Evolutionary conservation across 1,140 invertebrate genomes (phyloP), one percentile per base, ranked within the genome.

Genomic region (Eupeodes corollae): DNA sequence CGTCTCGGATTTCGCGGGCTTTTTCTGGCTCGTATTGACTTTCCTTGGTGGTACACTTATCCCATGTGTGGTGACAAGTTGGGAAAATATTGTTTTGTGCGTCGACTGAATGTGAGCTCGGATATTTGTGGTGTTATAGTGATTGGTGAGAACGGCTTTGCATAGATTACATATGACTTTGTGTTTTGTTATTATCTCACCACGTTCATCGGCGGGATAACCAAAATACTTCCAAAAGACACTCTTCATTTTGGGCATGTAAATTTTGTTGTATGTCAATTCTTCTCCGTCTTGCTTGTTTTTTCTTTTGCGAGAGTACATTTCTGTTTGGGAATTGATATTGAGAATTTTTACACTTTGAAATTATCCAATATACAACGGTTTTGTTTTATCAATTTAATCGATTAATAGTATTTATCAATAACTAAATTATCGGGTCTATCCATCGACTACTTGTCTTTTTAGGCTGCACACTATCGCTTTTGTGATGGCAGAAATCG

Each of bases 161-260:
- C 78, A 80, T 1, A 80, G 51, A 33, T 76, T 72, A 47, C 78
- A 80, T 13, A 80, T 73, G 10, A 80, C 78, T 54, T 77, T 79
- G 5, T 76, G 67, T 66, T 76, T 79, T n/a, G 77, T 79, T 3
- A 80, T 59, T 47, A 80, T 78, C 46, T 74, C 72, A 35, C 77
- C 75, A 33, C 76, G 70, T 15, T 78, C 75, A 35, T 73, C 74
- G 0, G 77, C 78, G 38, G 78, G 78, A 63, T 80, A 80, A 13
- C 78, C 78, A 60, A 79, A 80, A 56, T 76, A 78, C 52, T 77
- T 78, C 78, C 78, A 80, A 56, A 79, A 80, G 38, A 78, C 76
- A 52, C 76, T 78, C 46, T 78, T 66, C 78, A 79, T 80, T 49
- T 66, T 66, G 6, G 63, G 63, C 42, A 60, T 61, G 43, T 66